Evolutionary conservation across 2,797 vertebrate species (phyloP), one percentile per base, ranked within the genome.

Genomic region (Chloroceryle amazona): DNA sequence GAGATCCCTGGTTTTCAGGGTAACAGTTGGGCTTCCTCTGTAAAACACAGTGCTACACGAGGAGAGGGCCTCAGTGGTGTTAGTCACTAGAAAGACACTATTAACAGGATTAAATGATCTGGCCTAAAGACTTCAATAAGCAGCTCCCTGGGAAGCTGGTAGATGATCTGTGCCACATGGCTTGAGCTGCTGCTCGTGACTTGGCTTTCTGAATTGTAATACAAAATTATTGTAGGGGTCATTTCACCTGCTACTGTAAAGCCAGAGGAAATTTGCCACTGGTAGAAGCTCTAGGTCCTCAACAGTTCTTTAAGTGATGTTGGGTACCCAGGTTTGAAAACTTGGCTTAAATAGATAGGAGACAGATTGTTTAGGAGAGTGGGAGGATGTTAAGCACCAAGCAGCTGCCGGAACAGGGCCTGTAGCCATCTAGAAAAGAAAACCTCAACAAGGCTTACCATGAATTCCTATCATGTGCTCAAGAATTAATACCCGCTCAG

Each of bases 381-480:
- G 61, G 66, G 73, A 78, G 42, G 60, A 4, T 15, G 35, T 81
- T 67, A 49, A 44, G 15, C 60, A 61, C 9, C 29, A 16, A 47
- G 73, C 33, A 80, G 78, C 22, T 60, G 57, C 19, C 54, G 44
- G 31, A 66, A 13, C 5, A 81, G 37, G 82, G 51, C 17, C n/a
- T 26, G 17, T 6, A 13, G n/a, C 2, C 71, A 62, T 23, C 75
- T 3, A 10, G 26, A 20, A 41, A 31, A 31, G 10, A 51, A 78
- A 72, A 60, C 6, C 4, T 63, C 8, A 61, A 60, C 3, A 0
- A 37, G 7, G 71, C 98, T 98, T 97, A 99, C 99, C 99, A 1
- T 99, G 99, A 97, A 99, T 96, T 72, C 99, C 99, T 14, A 99
- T 99, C 99, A 99, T 99, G 97, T 99, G 99, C 95, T 99, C 99